Evolutionary conservation across 2,888 invertebrate genomes (phyloP).

Genomic region (Brachypalpus laphriformis): DNA sequence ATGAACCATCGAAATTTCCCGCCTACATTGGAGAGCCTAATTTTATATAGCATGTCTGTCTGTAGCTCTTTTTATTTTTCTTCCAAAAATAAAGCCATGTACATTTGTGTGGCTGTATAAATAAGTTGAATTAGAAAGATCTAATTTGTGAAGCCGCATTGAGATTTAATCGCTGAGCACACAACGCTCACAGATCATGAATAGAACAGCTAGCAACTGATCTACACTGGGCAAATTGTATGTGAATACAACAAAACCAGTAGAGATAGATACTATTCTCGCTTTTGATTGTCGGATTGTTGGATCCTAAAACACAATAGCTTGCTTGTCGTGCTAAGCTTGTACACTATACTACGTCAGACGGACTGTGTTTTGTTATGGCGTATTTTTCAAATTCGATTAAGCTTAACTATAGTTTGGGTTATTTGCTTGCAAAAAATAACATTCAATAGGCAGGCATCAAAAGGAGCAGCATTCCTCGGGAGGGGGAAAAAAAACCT

Average conservation of each 20-base stretch:
- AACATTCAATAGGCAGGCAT: constrained; percentile 39
- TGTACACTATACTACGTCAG: constrained; percentile 37
- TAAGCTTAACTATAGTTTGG: constrained; percentile 39
- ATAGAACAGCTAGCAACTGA: constrained; percentile 30
- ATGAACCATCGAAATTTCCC: constrained; percentile 31
- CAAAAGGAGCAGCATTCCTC: constrained; percentile 64
- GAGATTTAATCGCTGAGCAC: constrained; percentile 52
- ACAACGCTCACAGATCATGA: constrained; percentile 13
- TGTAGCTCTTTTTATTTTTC: constrained; percentile 35
- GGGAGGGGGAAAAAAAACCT: not conserved
- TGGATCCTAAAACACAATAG: constrained; percentile 46
- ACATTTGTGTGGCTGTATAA: constrained; percentile 4
- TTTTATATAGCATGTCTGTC: constrained; percentile 4
- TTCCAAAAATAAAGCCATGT: not conserved
- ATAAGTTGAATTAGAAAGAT: constrained; percentile 53
- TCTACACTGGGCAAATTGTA: constrained; percentile 33
- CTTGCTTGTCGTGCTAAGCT: constrained; percentile 8
- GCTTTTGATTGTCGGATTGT: constrained; percentile 49
- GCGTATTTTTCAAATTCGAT: constrained; percentile 58
- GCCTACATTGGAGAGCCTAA: constrained; percentile 41
- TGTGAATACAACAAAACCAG: constrained; percentile 13
- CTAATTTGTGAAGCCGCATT: constrained; percentile 61
- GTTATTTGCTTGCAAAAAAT: constrained; percentile 2
- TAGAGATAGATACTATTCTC: constrained; percentile 8
- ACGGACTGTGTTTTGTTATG: constrained; percentile 36